A percentile compares a stretch with the other conserved stretches of the same genome.
Conservation (phyloP, 2,797 vertebrate species). For the Lophius americanus region DNA sequence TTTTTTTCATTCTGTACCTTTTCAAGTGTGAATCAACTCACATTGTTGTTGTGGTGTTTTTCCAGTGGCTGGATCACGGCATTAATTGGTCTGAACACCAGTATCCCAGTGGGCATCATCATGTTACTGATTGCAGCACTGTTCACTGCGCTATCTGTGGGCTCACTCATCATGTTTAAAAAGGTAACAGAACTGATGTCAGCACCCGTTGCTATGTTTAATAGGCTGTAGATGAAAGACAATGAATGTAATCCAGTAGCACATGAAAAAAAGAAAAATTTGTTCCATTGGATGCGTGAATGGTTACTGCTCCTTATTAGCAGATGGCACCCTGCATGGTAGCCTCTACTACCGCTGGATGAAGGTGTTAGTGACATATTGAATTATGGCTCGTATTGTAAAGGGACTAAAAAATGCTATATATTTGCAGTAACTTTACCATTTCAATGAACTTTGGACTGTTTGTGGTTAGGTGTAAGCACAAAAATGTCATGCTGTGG, state of each 20-base stretch:
- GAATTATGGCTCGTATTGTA: too few species aligned
- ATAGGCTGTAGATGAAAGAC: neutral
- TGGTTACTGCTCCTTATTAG: too few species aligned
- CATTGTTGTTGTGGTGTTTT: slow-evolving; percentile 19
- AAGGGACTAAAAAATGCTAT: too few species aligned
- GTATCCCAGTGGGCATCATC: slow-evolving; percentile 96
- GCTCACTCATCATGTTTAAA: slow-evolving; percentile 99
- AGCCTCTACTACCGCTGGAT: too few species aligned
- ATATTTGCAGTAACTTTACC: too few species aligned
- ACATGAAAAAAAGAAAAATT: neutral
- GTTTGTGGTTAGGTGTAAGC: too few species aligned
- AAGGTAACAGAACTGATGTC: slow-evolving; percentile 83
- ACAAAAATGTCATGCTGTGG: too few species aligned
- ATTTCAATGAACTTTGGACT: too few species aligned
- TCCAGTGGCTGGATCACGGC: slow-evolving; percentile 97
- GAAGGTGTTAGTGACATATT: too few species aligned
- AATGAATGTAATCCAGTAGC: neutral
- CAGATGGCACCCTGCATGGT: too few species aligned
- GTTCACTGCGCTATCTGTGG: slow-evolving; percentile 95
- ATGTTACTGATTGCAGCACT: slow-evolving; percentile 97
- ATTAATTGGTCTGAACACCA: slow-evolving; percentile 93
- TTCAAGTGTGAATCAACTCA: neutral
- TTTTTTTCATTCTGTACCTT: neutral
- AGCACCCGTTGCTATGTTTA: neutral
- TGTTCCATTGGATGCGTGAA: too few species aligned